Base-by-base conservation (phyloP, 2,113 vertebrate genomes). In the Platycercus adscitus region DNA sequence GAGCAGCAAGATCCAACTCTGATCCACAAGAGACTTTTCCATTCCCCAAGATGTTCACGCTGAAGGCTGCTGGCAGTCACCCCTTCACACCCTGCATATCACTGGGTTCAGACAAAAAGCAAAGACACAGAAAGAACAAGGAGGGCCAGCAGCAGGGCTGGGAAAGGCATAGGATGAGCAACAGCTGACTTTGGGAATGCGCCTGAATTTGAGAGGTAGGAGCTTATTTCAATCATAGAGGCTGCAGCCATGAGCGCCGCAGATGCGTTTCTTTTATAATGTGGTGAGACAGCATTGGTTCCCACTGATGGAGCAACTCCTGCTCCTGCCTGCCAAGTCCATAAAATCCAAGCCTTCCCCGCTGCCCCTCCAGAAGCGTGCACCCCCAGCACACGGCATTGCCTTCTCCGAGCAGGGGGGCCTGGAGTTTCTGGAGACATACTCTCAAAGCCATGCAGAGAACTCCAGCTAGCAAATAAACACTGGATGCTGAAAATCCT, bases 61-160 rank as follows among this genome's bases (percentile, higher is more conserved):
- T 9, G 39, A 53, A 64, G 53, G 56, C 50, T 65, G 56, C 52
- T 58, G 89, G 52, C 3, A 2, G 23, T 23, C 1, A 0, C 20
- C 41, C 31, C 46, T 72, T 11, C 1, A 0, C 0, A 1, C 37
- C 24, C 37, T 52, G 31, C 1, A 1, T 10, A 12, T 7, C 23
- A 25, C 0, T 17, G 35, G 31, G 39, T 71, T 53, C 2, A 6
- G 41, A 53, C 52, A 52, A 82, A 82, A 5, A 2, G 52, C 81
- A 88, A 43, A 80, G 79, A 94, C 76, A 56, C 6, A 0, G 3
- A 65, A 21, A 29, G 46, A 49, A 80, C 4, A 19, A 72, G 82
- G 16, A 72, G 33, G 52, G 63, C 19, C 0, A 3, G 61, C 70
- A 94, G 65, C 5, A 2, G 37, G 64, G 47, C 2, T 65, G 46